These are phyloP conservation scores for Eupithecia exiguata DNA, from an alignment of 2,888 invertebrate species.

Conservation along the genomic window DNA sequence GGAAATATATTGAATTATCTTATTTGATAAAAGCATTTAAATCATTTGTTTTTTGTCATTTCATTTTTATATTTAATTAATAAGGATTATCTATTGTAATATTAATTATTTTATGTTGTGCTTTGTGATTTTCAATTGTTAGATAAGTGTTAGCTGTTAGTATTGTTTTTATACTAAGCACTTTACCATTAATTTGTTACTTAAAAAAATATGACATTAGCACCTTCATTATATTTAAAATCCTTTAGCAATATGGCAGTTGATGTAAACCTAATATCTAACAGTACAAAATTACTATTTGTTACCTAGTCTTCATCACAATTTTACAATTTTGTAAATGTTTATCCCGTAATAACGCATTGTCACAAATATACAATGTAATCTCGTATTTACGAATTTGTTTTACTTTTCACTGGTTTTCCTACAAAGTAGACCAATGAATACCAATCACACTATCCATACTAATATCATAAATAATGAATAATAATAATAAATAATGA, in stretches of 20 bases:
- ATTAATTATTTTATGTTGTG: constrained; percentile 42
- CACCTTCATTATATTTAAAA: constrained; percentile 17
- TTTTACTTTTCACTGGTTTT: constrained; percentile 51
- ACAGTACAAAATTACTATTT: constrained; percentile 46
- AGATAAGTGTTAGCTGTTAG: constrained; percentile 41
- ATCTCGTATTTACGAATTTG: constrained; percentile 52
- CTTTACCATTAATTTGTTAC: constrained; percentile 25
- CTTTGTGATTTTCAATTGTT: constrained; percentile 40
- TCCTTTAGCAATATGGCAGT: constrained; percentile 16
- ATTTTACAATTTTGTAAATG: constrained; percentile 67
- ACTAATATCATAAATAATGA: no score
- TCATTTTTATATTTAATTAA: constrained; percentile 29
- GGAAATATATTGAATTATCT: constrained; percentile 15
- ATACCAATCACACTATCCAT: no score
- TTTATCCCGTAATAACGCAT: constrained; percentile 77
- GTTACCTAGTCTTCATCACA: constrained; percentile 69
- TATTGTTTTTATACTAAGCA: constrained; percentile 45
- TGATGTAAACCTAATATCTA: constrained; percentile 25
- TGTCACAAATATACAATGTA: constrained; percentile 81
- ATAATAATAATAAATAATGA: no score
- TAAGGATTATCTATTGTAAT: constrained; percentile 25
- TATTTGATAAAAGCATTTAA: constrained; percentile 36
- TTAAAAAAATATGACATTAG: constrained; percentile 21
- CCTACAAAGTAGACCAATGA: neutral
- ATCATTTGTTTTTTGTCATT: constrained; percentile 28